Base-by-base conservation (phyloP, 2,888 invertebrate species). In the Trilocha varians region DNA sequence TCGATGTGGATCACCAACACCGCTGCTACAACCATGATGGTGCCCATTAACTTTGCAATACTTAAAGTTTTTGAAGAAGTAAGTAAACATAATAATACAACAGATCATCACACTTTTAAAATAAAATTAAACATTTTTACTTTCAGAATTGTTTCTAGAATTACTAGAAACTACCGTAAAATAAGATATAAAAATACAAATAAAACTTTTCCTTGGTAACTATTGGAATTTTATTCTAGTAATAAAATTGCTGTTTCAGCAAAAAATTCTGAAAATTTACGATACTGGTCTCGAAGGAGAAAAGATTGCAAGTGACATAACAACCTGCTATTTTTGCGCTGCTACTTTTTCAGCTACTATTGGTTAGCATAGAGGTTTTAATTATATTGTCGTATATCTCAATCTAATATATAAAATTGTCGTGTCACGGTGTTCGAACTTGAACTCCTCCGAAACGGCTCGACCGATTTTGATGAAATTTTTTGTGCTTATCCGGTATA, bases 1-100 rank as follows among this genome's bases (percentile, higher is more conserved):
- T 96, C 96, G 0, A 96, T 96, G 95, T 97, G 96, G 96, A 94
- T 97, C 45, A 95, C 95, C 14, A 97, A 97, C 70, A 96, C 96
- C 0, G 96, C 96, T 3, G 94, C 94, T 0, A 91, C 94, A 1
- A 94, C 95, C 0, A 93, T 96, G 93, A 95, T 96, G 95, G 91
- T 94, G 36, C 96, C 96, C 0, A 95, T 96, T 46, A 91, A 92
- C 41, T 91, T 93, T 55, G 95, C 95, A 2, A 88, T 95, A 0
- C 76, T 95, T 1, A 87, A 89, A 57, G 94, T 95, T 56, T 87
- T 95, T 39, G 91, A 93, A 78, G 79, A 89, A 52, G 91, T 91
- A 64, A 78, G 78, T 65, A n/a, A n/a, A n/a, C n/a, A n/a, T n/a
- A n/a, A n/a, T n/a, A n/a, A n/a, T n/a, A n/a, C n/a, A n/a, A n/a